A percentile compares a stretch with the other conserved stretches of the same genome.
phyloP scores from a whole-genome alignment of 2,888 invertebrate genomes.

The Drosophila rubida region DNA sequence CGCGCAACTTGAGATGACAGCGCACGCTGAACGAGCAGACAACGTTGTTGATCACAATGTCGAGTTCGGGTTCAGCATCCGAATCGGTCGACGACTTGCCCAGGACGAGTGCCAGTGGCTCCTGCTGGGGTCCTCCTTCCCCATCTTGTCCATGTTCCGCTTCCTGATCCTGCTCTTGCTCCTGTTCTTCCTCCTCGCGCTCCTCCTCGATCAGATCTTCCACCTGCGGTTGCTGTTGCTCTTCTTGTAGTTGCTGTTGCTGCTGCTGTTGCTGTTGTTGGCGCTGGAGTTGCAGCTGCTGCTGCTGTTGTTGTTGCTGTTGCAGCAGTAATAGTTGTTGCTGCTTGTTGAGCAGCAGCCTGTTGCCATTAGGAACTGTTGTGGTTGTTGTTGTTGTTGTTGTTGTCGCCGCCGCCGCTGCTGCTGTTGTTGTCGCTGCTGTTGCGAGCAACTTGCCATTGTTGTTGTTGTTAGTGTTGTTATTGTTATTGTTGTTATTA shows the following conservation, averaged over 20 bases:
- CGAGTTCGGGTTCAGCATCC: conserved; percentile 91
- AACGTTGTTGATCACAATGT: conserved; percentile 98
- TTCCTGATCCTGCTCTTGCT: conserved; percentile 34
- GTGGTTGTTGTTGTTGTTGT: conserved; percentile 17
- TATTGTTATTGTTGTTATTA: conserved; percentile 17
- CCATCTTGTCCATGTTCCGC: not conserved
- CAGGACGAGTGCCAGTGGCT: conserved; percentile 82
- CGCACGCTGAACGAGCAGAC: conserved; percentile 90
- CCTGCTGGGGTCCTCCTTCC: not conserved
- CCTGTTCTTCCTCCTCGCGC: not conserved
- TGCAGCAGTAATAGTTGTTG: conserved; percentile 39
- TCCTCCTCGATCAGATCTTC: not conserved
- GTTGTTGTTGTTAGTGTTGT: conserved; percentile 26
- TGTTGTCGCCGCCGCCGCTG: conserved; percentile 23
- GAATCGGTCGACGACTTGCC: conserved; percentile 14
- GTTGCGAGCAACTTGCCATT: conserved; percentile 15
- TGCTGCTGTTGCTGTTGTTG: conserved; percentile 32
- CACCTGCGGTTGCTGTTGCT: conserved; percentile 26
- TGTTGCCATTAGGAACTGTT: conserved; percentile 45
- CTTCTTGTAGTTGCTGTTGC: conserved; percentile 11
- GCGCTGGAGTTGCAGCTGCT: conserved; percentile 7
- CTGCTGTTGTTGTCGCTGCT: conserved; percentile 5
- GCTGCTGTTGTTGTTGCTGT: conserved; percentile 14
- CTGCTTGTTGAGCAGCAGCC: conserved; percentile 28
- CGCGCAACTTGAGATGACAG: conserved; percentile 97